phyloP scores from a whole-genome alignment of 2,113 vertebrate genomes.

The Poeciliopsis occidentalis region DNA sequence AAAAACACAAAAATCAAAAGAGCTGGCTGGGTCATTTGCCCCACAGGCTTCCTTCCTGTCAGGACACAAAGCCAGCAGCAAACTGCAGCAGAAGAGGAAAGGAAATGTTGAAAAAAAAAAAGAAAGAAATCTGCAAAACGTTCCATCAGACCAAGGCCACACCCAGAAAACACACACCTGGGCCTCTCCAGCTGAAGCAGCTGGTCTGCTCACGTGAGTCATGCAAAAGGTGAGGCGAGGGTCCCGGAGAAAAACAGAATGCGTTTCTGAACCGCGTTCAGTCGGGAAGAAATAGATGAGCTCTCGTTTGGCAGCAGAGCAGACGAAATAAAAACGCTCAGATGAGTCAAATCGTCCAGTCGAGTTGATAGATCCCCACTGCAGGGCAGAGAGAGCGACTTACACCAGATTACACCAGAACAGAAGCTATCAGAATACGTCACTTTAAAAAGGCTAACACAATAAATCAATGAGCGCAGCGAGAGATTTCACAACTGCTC shows the following conservation, averaged over 20 bases:
- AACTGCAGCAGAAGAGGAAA: slow-evolving; percentile 17
- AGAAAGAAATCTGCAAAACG: slow-evolving; percentile 4
- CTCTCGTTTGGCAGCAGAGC: background rate
- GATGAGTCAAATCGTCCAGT: background rate
- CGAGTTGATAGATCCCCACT: background rate
- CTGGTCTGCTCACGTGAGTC: slow-evolving; percentile 25
- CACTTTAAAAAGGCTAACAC: slow-evolving; percentile 3
- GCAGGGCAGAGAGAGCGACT: background rate
- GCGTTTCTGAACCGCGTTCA: slow-evolving; percentile 20
- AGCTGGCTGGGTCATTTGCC: slow-evolving; percentile 37
- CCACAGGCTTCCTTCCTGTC: slow-evolving; percentile 51
- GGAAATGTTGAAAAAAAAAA: background rate
- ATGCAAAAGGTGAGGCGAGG: slow-evolving; percentile 23
- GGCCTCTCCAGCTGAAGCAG: slow-evolving; percentile 35
- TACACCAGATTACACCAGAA: background rate
- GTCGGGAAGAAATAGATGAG: background rate
- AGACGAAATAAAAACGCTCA: background rate
- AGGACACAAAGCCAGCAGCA: slow-evolving; percentile 25
- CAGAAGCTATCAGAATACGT: background rate
- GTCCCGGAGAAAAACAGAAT: slow-evolving; percentile 46
- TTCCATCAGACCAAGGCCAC: background rate
- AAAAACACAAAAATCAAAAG: slow-evolving; percentile 45
- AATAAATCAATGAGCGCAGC: background rate
- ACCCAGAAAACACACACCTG: slow-evolving; percentile 17
- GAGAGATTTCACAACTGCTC: slow-evolving; percentile 15